Evolutionary conservation across 2,113 vertebrate species (phyloP).

Genomic region (Urocitellus parryii): DNA sequence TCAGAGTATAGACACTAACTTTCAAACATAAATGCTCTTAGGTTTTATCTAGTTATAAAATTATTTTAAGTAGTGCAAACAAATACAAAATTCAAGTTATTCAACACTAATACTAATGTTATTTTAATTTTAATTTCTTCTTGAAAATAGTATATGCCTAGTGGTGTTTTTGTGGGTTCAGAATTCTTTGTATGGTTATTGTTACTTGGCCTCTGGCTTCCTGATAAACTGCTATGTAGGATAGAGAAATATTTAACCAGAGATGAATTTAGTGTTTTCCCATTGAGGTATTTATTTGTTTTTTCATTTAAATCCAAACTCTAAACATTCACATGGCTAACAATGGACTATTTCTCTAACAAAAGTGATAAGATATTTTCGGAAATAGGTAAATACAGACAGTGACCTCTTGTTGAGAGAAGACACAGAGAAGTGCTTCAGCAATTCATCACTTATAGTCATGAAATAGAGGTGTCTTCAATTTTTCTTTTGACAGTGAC

Average conservation of each 20-base stretch:
- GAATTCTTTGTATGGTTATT: neutral
- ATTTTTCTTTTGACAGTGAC: neutral
- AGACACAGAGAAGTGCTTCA: neutral
- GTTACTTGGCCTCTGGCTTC: neutral
- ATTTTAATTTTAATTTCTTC: constrained; percentile 26
- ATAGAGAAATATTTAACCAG: constrained; percentile 5
- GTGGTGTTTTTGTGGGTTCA: neutral
- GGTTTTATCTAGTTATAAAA: constrained; percentile 49
- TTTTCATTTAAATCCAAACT: neutral
- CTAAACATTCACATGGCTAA: neutral
- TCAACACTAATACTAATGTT: neutral
- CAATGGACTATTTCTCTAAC: neutral
- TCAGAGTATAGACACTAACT: constrained; percentile 45
- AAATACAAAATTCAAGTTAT: constrained; percentile 46
- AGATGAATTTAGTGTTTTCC: neutral
- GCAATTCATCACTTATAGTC: neutral
- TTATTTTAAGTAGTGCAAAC: constrained; percentile 67
- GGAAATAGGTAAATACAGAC: neutral
- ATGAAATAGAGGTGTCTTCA: neutral
- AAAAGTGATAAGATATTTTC: neutral
- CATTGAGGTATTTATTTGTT: neutral
- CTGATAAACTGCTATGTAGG: neutral
- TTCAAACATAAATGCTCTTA: constrained; percentile 52
- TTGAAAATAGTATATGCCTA: neutral
- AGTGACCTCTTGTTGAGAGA: neutral